Evolutionary conservation across 2,113 vertebrate genomes (phyloP).

Genomic region (Melanerpes aurifrons): DNA sequence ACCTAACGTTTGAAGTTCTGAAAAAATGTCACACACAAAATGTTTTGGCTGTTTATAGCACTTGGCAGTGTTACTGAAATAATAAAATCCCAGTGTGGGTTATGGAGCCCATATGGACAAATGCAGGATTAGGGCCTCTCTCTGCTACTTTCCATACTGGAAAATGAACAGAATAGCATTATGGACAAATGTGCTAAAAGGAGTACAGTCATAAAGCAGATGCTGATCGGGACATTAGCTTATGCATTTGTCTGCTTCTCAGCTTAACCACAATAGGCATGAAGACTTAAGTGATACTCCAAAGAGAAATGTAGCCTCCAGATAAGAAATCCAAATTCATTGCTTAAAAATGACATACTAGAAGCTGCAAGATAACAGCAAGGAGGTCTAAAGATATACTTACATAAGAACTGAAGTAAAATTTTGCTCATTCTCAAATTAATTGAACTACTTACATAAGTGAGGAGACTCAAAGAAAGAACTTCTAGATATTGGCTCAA

Average conservation of each 20-base stretch:
- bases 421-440: not conserved
- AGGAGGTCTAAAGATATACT: not conserved
- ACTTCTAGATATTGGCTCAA: not conserved
- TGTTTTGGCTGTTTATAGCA: not conserved
- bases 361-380: not conserved
- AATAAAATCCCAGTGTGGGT: not conserved
- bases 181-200: not conserved
- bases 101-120: not conserved
- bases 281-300: not conserved
- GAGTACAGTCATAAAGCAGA: not conserved
- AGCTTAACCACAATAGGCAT: not conserved
- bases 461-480: not conserved
- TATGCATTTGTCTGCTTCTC: not conserved
- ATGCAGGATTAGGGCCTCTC: not conserved
- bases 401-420: not conserved
- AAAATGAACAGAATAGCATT: constrained; percentile 1
- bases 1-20: not conserved
- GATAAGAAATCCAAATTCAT: not conserved
- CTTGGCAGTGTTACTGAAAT: not conserved
- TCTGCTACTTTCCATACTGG: not conserved
- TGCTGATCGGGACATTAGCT: not conserved
- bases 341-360: not conserved
- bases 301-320: not conserved
- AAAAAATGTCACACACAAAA: not conserved
- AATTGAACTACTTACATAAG: not conserved